These are phyloP conservation scores for Neolamprologus devosi DNA, from an alignment of 2,113 vertebrate species.

Conservation along the genomic window DNA sequence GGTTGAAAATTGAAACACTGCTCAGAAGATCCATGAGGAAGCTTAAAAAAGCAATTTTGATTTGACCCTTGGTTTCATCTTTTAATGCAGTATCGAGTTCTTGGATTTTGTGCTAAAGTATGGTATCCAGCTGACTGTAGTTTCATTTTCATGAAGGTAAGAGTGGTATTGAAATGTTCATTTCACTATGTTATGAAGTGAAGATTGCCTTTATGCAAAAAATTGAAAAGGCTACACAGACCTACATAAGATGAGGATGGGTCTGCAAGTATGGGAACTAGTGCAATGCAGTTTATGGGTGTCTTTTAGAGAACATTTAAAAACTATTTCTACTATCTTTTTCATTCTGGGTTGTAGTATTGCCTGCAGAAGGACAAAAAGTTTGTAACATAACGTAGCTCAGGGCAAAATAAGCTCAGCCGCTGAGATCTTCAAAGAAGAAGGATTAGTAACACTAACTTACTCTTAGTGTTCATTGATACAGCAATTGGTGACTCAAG, in stretches of 20 bases:
- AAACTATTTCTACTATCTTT: background rate
- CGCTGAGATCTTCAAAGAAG: background rate
- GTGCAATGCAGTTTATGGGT: background rate
- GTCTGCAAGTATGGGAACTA: background rate
- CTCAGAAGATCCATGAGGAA: background rate
- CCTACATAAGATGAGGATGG: background rate
- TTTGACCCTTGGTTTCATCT: background rate
- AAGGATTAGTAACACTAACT: conserved; percentile 9
- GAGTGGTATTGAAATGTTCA: background rate
- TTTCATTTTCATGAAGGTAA: background rate
- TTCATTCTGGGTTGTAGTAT: background rate
- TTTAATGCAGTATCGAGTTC: background rate
- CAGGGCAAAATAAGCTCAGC: background rate
- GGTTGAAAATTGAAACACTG: background rate
- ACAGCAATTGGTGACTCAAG: conserved; percentile 74
- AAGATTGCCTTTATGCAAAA: background rate
- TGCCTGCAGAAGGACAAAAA: background rate
- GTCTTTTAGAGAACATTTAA: background rate
- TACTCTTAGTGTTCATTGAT: conserved; percentile 78
- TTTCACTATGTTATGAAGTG: background rate
- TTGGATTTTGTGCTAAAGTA: background rate
- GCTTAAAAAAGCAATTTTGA: background rate
- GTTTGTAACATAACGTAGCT: background rate
- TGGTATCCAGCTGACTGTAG: background rate
- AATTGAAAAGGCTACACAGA: background rate